Conservation (phyloP, 2,888 invertebrate species). For the Sialis fuliginosa region DNA sequence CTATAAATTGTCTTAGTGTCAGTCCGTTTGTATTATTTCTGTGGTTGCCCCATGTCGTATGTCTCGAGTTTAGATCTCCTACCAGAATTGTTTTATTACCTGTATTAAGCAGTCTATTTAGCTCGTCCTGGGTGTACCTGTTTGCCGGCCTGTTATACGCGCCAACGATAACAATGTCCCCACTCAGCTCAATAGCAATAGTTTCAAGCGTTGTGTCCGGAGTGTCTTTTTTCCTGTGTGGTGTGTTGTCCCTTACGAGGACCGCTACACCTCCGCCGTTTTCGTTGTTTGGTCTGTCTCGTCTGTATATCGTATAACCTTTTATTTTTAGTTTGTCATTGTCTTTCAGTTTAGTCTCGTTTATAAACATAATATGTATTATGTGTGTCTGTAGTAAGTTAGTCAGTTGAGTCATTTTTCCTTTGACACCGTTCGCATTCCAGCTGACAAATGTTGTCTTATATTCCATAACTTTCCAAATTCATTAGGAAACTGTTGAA, state of each 20-base stretch:
- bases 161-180: slow-evolving; percentile 6
- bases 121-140: too few relatives aligned
- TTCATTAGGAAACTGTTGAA: not conserved
- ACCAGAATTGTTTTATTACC: slow-evolving; percentile 10
- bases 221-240: too few relatives aligned
- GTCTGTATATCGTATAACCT: slow-evolving; percentile 10
- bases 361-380: slow-evolving; percentile 4
- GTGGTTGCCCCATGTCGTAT: slow-evolving; percentile 11
- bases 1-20: slow-evolving; percentile 7
- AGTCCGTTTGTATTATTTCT: slow-evolving; percentile 11
- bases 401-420: not conserved
- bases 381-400: not conserved
- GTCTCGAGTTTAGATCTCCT: slow-evolving; percentile 13
- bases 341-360: slow-evolving; percentile 1
- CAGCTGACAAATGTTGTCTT: slow-evolving; percentile 7
- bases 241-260: too few relatives aligned
- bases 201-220: slow-evolving; percentile 7
- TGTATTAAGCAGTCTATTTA: too few relatives aligned
- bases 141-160: slow-evolving; percentile 2
- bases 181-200: slow-evolving; percentile 8
- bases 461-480: not conserved
- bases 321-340: slow-evolving; percentile 1
- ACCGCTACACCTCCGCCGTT: slow-evolving; percentile 10
- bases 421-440: not conserved
- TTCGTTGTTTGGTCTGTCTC: slow-evolving; percentile 6